Conservation (phyloP, 2,113 vertebrate species). For the Thunnus maccoyii region DNA sequence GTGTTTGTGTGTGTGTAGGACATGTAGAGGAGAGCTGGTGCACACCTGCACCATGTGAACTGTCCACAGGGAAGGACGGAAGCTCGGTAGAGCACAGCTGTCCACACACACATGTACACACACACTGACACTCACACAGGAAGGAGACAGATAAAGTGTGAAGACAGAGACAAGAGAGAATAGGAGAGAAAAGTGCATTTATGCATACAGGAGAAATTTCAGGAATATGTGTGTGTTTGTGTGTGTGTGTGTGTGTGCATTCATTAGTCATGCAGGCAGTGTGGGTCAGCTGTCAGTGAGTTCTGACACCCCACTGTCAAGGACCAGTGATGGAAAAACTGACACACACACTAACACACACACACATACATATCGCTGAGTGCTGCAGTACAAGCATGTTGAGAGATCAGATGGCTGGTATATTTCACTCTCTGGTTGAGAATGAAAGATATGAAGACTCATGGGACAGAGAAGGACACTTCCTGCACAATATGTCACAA, state of each 20-base stretch:
- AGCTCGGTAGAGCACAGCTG: conserved; percentile 73
- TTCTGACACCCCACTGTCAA: conserved; percentile 78
- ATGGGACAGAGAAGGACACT: conserved; percentile 2
- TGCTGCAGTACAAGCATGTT: conserved; percentile 41
- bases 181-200: conserved; percentile 1
- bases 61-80: conserved; percentile 67
- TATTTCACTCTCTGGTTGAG: conserved; percentile 17
- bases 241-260: conserved; percentile 9
- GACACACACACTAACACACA: conserved; percentile 29
- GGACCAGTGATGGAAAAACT: conserved; percentile 69
- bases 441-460: not conserved
- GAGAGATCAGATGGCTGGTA: conserved; percentile 43
- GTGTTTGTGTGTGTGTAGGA: conserved; percentile 56
- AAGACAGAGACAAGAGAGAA: conserved; percentile 9
- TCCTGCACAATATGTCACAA: not conserved
- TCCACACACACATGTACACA: conserved; percentile 44
- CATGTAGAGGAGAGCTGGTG: conserved; percentile 73
- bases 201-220: conserved; percentile 12
- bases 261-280: conserved; percentile 76
- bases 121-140: conserved; percentile 9
- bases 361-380: conserved; percentile 8
- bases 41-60: conserved; percentile 74
- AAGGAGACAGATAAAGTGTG: conserved; percentile 24
- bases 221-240: conserved; percentile 14
- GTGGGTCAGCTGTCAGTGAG: conserved; percentile 74